Percentiles rank a stretch among this genome's conserved stretches.
Evolutionary conservation across 2,888 invertebrate species (phyloP).

Genomic region (Axea sp.): DNA sequence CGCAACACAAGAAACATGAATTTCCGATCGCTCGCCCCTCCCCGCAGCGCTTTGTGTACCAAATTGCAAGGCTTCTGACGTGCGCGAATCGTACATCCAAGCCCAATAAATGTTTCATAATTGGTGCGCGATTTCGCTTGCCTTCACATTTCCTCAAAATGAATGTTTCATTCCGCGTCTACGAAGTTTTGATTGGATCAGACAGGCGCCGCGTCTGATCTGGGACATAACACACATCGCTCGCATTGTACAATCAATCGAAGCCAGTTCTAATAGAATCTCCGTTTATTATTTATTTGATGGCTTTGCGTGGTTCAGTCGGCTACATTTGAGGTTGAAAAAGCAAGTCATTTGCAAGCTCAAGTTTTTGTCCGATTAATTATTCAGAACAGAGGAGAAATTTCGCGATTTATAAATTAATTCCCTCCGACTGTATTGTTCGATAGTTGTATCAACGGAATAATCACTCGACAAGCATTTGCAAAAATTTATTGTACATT

Average conservation of each 20-base stretch:
- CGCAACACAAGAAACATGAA: constrained; percentile 62
- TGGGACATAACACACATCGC: constrained; percentile 41
- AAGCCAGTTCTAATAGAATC: constrained; percentile 22
- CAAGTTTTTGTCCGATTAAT: neutral
- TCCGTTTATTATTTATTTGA: constrained; percentile 44
- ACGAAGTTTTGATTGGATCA: constrained; percentile 72
- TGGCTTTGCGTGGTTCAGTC: constrained; percentile 2
- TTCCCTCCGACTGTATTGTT: too few species aligned
- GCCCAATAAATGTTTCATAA: constrained; percentile 66
- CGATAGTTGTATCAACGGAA: too few species aligned
- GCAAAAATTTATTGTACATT: too few species aligned
- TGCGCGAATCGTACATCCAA: constrained; percentile 35
- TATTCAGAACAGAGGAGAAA: constrained; percentile 15
- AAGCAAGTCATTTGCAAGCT: constrained; percentile 8
- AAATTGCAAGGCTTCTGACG: constrained; percentile 55
- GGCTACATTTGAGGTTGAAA: neutral
- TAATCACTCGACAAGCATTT: too few species aligned
- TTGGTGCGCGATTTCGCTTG: constrained; percentile 60
- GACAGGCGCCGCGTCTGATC: constrained; percentile 48
- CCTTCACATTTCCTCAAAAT: constrained; percentile 56
- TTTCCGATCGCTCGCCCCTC: constrained; percentile 52
- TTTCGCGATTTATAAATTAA: too few species aligned
- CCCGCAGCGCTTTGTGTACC: constrained; percentile 34
- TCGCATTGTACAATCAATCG: constrained; percentile 43
- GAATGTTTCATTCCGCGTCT: constrained; percentile 68